Evolutionary conservation across 2,888 invertebrate genomes (phyloP).

Genomic region (Megaustenia siamemsis): DNA sequence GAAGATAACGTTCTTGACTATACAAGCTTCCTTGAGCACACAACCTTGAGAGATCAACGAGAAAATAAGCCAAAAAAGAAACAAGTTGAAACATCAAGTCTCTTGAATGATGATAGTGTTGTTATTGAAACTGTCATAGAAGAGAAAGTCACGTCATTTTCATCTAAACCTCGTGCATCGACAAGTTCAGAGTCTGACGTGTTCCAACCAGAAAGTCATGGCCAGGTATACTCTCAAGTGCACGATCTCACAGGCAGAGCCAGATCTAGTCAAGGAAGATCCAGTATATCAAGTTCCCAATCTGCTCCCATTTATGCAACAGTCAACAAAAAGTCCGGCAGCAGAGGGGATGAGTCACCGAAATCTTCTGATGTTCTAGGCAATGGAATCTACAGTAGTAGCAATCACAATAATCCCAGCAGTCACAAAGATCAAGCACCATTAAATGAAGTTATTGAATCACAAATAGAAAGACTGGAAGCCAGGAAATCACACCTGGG

Average conservation of each 20-base stretch:
- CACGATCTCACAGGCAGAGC: constrained; percentile 26
- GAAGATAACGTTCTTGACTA: constrained; percentile 55
- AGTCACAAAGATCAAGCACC: background rate
- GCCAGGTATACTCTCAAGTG: constrained; percentile 40
- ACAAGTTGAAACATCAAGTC: background rate
- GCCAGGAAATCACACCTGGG: constrained; percentile 52
- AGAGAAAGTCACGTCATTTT: constrained; percentile 41
- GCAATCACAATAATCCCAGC: background rate
- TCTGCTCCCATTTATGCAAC: constrained; percentile 42
- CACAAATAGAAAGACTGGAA: constrained; percentile 53
- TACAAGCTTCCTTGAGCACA: constrained; percentile 54
- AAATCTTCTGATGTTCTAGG: background rate
- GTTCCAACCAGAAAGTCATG: background rate
- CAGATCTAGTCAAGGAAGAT: background rate
- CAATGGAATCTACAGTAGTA: background rate
- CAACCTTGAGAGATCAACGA: constrained; percentile 15
- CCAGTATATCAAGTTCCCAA: background rate
- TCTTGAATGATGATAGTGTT: constrained; percentile 2
- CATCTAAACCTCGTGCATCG: background rate
- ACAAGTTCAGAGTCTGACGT: background rate
- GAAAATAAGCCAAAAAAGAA: background rate
- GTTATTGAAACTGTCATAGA: constrained; percentile 50
- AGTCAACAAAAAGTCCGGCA: constrained; percentile 13
- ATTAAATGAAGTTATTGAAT: constrained; percentile 32
- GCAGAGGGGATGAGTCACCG: background rate